Evolutionary conservation across 2,113 vertebrate genomes (phyloP), one percentile per base, ranked within the genome.

Genomic region (Merops nubicus): DNA sequence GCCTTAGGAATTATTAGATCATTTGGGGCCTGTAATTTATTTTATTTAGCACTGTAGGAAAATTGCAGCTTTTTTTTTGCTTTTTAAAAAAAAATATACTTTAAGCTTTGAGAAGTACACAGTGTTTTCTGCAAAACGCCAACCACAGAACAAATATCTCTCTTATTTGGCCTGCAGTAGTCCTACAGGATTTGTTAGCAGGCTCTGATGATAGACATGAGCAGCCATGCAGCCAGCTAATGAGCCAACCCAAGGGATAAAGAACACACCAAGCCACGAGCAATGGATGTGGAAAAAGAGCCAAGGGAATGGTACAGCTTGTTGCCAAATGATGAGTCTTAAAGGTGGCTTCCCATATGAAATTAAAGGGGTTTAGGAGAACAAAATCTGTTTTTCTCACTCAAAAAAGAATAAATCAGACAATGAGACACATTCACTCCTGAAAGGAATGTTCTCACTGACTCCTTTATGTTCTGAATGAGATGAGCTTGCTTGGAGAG

Each of bases 381-480:
- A 82, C 88, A 93, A 94, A 67, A 72, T 74, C 87, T 96, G 91
- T 92, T 95, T 96, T 97, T 86, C 45, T 95, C 94, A 74, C 74
- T 93, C 92, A 96, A 94, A 89, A 94, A 84, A n/a, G n/a, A n/a
- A 83, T 34, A 89, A 81, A 84, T 75, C 53, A 89, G 68, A 74
- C 31, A 78, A 91, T 83, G 95, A 97, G 96, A 76, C 79, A 85
- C 72, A 64, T 89, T 95, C 95, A 78, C 72, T 88, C 95, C 93
- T 91, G 96, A 97, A 95, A 98, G 84, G 91, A 97, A 97, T 93
- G 93, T 70, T 96, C 91, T 95, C 84, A 94, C 97, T 18, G 79
- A 96, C 94, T 97, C 95, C 93, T 85, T 96, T 97, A 92, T 85
- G 91, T 90, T 97, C 95, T 96, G 96, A 97, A 96, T 89, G 97